These are phyloP conservation scores for Umimayanthus kanabou DNA, from an alignment of 92 coral and sea anemone species.

Conservation along the genomic window DNA sequence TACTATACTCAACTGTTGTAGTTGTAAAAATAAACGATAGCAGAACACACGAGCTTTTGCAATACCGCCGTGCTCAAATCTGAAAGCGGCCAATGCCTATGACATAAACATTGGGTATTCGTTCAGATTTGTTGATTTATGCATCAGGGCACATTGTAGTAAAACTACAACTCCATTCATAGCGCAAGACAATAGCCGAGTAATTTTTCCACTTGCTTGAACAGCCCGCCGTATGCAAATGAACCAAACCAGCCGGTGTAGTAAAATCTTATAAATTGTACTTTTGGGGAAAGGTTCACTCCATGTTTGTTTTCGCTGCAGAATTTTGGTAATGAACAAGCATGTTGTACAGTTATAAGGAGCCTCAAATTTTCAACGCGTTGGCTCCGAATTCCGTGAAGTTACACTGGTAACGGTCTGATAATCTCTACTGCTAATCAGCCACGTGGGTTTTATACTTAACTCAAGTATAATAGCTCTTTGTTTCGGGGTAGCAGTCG, in stretches of 20 bases:
- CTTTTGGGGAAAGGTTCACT: conserved; percentile 5
- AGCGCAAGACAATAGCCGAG: background rate
- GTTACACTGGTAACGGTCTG: conserved; percentile 10
- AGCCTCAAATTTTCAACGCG: background rate
- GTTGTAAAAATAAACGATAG: conserved; percentile 9
- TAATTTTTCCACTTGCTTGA: conserved; percentile 23
- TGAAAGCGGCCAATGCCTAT: background rate
- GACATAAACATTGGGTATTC: background rate
- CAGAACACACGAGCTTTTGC: background rate
- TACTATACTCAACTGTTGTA: background rate
- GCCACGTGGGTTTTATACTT: conserved; percentile 32
- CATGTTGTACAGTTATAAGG: conserved; percentile 18
- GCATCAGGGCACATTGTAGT: conserved; percentile 36
- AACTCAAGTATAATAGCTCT: conserved; percentile 16
- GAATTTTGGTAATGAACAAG: background rate
- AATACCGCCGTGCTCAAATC: background rate
- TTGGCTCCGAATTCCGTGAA: conserved; percentile 34
- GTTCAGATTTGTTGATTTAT: background rate
- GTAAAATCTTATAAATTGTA: conserved; percentile 3
- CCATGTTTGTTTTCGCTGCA: conserved; percentile 18
- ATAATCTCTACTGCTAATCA: background rate
- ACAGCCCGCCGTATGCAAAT: conserved; percentile 41
- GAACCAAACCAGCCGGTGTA: background rate
- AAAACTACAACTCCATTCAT: conserved; percentile 45
- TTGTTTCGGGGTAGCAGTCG: conserved; percentile 16